Conservation (phyloP, 1,140 invertebrate species). For the Heliothis virescens region DNA sequence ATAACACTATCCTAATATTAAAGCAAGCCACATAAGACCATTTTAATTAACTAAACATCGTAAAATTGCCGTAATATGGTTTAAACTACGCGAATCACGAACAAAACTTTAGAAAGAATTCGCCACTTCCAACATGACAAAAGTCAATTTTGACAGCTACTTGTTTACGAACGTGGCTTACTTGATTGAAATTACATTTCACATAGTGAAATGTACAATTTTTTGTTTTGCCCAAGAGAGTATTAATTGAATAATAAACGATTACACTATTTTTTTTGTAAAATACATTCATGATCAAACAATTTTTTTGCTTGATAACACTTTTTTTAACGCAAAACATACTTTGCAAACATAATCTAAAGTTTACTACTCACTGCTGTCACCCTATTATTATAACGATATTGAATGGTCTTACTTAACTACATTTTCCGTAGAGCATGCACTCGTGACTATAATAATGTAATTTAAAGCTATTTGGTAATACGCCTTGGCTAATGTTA, state of each 20-base stretch:
- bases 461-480: slow-evolving; percentile 16
- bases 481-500: background rate
- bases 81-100: slow-evolving; percentile 63
- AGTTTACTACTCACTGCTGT: slow-evolving; percentile 8
- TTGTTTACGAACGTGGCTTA: slow-evolving; percentile 36
- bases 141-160: slow-evolving; percentile 73
- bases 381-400: background rate
- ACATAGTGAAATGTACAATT: background rate
- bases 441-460: background rate
- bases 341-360: slow-evolving; percentile 6
- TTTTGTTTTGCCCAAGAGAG: background rate
- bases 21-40: slow-evolving; percentile 68
- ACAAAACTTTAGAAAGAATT: slow-evolving; percentile 72
- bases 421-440: background rate
- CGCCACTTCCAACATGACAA: slow-evolving; percentile 84
- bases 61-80: slow-evolving; percentile 60
- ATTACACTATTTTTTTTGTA: too few species aligned
- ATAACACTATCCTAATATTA: slow-evolving; percentile 63
- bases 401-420: background rate
- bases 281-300: too few species aligned
- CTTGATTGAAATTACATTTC: background rate
- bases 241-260: too few species aligned
- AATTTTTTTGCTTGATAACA: background rate
- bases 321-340: background rate
- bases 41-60: slow-evolving; percentile 63